Evolutionary conservation across 2,797 vertebrate genomes (phyloP), one percentile per base, ranked within the genome.

Genomic region (Pseudochaenichthys georgianus): DNA sequence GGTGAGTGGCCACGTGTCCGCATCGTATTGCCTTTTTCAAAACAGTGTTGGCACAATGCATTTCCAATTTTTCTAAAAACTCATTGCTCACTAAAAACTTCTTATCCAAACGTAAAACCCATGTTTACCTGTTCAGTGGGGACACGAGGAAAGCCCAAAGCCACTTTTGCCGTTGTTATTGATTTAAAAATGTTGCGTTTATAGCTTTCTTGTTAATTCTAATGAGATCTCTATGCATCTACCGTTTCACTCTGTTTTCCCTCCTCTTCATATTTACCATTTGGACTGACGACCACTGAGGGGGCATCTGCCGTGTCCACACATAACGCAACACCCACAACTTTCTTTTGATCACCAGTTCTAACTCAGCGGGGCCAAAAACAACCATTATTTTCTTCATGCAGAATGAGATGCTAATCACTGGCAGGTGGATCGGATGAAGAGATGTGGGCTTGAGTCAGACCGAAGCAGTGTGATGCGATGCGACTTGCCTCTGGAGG

Each of bases 281-380:
- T 81, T 47, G 77, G 62, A 84, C 64, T 61, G 67, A 64, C 17
- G 61, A 68, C 54, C 64, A 78, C 76, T 17, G 55, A 68, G 66
- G 70, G 65, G 74, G 73, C 72, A 64, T 76, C 65, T 71, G 61
- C 64, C 75, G 79, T 65, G 88, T 60, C 77, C 86, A 57, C 86
- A 57, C 73, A 28, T 3, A 28, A 28, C 15, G 21, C 58, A 57
- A 64, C 74, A 59, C 60, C 67, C 70, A 53, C 78, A 58, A 58
- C 55, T 66, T 50, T 71, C 69, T 88, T 85, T 38, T 89, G 80
- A 88, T 85, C 82, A 71, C 41, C 38, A 53, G 62, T 68, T 85
- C 82, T 16, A 59, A 13, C 70, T 86, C 77, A 59, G 70, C 51
- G 64, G 46, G 57, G 51, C 62, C 79, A 76, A 82, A 70, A 78